Conservation (phyloP, 92 coral and sea anemone species). For the Porites lobata region DNA sequence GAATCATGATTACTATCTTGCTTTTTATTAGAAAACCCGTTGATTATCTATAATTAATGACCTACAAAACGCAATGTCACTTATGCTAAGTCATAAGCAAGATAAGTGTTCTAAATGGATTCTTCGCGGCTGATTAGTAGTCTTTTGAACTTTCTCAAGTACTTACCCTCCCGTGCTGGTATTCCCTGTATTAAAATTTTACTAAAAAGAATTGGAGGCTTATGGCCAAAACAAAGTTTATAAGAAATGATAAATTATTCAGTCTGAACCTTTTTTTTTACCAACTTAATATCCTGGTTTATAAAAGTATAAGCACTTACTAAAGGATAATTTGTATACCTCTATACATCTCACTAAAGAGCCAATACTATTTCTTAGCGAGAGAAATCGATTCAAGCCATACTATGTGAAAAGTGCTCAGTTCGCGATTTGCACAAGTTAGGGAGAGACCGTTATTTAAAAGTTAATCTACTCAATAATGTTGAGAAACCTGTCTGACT, state of each 20-base stretch:
- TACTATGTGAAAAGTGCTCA: too few relatives aligned
- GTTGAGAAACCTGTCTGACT: too few relatives aligned
- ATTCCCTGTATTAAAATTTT: background rate
- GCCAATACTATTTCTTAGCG: background rate
- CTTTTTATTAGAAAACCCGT: background rate
- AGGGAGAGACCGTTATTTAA: too few relatives aligned
- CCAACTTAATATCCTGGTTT: conserved; percentile 28
- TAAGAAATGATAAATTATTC: conserved; percentile 23
- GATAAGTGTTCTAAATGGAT: background rate
- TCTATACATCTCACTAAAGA: background rate
- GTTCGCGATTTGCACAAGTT: too few relatives aligned
- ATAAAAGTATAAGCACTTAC: background rate
- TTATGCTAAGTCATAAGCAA: background rate
- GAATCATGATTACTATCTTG: too few relatives aligned
- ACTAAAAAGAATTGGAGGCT: background rate
- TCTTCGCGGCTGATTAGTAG: background rate
- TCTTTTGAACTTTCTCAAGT: too few relatives aligned
- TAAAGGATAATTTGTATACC: background rate
- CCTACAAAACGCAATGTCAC: conserved; percentile 2
- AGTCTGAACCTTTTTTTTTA: conserved; percentile 4
- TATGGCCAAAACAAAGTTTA: background rate
- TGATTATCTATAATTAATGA: conserved; percentile 37
- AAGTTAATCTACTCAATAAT: too few relatives aligned
- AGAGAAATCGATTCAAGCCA: background rate
- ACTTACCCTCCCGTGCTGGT: background rate